Percentiles rank a stretch among this genome's conserved stretches.
Evolutionary conservation across 2,113 vertebrate species (phyloP).

Genomic region (Thermophis baileyi): DNA sequence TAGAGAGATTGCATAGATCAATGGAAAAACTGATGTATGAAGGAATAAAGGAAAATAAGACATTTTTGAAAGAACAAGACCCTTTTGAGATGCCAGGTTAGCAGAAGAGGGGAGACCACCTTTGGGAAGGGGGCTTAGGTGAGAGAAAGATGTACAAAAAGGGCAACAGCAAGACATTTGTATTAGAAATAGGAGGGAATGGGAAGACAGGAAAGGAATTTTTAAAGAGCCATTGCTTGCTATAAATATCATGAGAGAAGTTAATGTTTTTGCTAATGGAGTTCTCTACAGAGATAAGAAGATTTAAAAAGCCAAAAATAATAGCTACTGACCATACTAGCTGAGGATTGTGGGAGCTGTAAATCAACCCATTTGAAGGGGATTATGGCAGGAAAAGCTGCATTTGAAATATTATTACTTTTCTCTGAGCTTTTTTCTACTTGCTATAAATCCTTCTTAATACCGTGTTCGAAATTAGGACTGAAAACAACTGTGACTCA

Average conservation of each 20-base stretch:
- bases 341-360: neutral
- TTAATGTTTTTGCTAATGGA: neutral
- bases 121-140: neutral
- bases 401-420: neutral
- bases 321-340: neutral
- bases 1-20: neutral
- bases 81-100: neutral
- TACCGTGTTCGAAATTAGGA: neutral
- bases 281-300: neutral
- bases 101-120: neutral
- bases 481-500: neutral
- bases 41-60: neutral
- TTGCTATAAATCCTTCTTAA: neutral
- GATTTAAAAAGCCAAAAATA: neutral
- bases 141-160: neutral
- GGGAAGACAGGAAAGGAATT: neutral
- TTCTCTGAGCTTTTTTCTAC: neutral
- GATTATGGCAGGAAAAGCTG: neutral
- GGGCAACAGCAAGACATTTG: neutral
- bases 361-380: neutral
- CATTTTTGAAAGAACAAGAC: neutral
- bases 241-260: neutral
- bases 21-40: neutral
- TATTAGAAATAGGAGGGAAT: neutral
- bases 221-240: neutral